A percentile compares a stretch with the other conserved stretches of the same genome.
These are phyloP conservation scores for Athalia cordata DNA, from an alignment of 2,888 invertebrate species.

Conservation along the genomic window DNA sequence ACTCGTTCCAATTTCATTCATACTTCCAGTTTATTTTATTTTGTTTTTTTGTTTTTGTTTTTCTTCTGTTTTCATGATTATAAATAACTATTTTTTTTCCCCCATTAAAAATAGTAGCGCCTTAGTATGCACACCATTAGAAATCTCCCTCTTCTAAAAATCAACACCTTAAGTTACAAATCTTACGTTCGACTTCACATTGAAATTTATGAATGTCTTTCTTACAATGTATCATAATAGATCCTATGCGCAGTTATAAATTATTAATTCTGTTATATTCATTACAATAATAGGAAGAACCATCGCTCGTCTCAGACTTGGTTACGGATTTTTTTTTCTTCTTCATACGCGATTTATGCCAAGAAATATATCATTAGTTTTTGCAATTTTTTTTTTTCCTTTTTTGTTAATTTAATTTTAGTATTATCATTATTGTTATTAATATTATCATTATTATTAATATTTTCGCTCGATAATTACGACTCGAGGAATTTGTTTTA, in stretches of 20 bases:
- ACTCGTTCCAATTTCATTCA: not conserved
- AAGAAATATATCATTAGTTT: slow-evolving; percentile 35
- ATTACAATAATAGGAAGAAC: slow-evolving; percentile 66
- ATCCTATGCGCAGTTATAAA: slow-evolving; percentile 64
- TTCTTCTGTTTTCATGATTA: slow-evolving; percentile 56
- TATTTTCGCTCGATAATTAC: not conserved
- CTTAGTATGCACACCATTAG: slow-evolving; percentile 61
- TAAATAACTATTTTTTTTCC: slow-evolving; percentile 62
- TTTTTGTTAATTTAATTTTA: slow-evolving; percentile 1
- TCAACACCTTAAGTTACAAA: slow-evolving; percentile 50
- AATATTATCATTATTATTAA: slow-evolving; percentile 14
- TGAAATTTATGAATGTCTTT: slow-evolving; percentile 42
- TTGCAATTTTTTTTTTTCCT: slow-evolving; percentile 27
- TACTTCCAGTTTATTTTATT: slow-evolving; percentile 8
- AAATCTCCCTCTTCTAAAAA: slow-evolving; percentile 47
- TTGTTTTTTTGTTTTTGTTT: slow-evolving; percentile 29
- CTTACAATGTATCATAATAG: slow-evolving; percentile 58
- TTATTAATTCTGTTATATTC: slow-evolving; percentile 62
- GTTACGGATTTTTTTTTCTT: slow-evolving; percentile 54
- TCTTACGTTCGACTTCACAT: slow-evolving; percentile 36
- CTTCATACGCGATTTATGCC: slow-evolving; percentile 44
- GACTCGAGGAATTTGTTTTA: slow-evolving; percentile 10
- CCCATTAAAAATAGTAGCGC: slow-evolving; percentile 65
- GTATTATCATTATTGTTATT: not conserved
- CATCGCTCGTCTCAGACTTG: slow-evolving; percentile 62